Evolutionary conservation across 2,888 invertebrate species (phyloP).

Genomic region (Blera fallax): DNA sequence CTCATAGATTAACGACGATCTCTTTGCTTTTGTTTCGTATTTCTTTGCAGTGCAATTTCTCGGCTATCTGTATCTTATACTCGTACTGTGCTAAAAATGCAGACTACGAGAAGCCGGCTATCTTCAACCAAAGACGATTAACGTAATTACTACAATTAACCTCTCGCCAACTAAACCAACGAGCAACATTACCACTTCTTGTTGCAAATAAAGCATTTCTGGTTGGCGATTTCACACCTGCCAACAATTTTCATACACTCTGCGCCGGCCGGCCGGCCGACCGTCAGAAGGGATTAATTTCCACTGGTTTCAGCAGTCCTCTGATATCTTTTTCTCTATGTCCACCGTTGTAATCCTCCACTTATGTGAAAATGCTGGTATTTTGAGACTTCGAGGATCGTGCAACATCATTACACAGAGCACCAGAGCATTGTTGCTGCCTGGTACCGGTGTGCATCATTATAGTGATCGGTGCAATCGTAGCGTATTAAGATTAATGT

Average conservation of each 20-base stretch:
- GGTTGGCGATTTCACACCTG: conserved; percentile 70
- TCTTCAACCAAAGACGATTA: conserved; percentile 28
- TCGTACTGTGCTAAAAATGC: neutral
- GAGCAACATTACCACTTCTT: conserved; percentile 13
- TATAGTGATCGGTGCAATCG: conserved; percentile 58
- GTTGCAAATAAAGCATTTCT: conserved; percentile 49
- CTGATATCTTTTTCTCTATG: conserved; percentile 18
- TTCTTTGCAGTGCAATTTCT: neutral
- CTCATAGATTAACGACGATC: neutral
- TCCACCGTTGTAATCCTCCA: conserved; percentile 20
- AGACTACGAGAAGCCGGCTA: neutral
- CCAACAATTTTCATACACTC: conserved; percentile 51
- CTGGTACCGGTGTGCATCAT: conserved; percentile 42
- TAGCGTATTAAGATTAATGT: conserved; percentile 66
- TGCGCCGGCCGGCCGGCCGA: neutral
- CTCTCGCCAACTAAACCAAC: conserved; percentile 42
- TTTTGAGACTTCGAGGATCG: conserved; percentile 57
- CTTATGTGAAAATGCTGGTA: conserved; percentile 56
- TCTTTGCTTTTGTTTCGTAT: neutral
- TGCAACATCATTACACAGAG: conserved; percentile 45
- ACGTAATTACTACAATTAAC: conserved; percentile 63
- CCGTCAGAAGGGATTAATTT: conserved; percentile 36
- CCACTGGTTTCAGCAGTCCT: conserved; percentile 2
- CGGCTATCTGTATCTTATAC: neutral
- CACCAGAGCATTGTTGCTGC: conserved; percentile 31